Evolutionary conservation across 2,888 invertebrate species (phyloP).

Genomic region (Cybosia mesomella): DNA sequence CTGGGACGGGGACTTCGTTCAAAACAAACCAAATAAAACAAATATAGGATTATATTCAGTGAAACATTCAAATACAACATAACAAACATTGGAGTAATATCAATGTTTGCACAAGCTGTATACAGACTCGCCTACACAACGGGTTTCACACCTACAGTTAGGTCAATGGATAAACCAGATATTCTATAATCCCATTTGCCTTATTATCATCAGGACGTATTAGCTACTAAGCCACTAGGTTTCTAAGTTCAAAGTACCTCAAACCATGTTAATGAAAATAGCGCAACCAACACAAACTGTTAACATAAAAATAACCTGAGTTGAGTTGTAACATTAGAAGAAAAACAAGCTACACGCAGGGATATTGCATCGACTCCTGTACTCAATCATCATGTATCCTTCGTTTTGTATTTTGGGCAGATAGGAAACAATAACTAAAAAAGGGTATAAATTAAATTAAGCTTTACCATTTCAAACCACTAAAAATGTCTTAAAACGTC

Average conservation of each 20-base stretch:
- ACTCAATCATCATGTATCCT: constrained; percentile 32
- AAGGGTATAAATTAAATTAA: constrained; percentile 70
- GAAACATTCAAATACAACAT: constrained; percentile 84
- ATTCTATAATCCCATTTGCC: constrained; percentile 82
- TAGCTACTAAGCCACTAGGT: constrained; percentile 73
- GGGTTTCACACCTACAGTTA: constrained; percentile 57
- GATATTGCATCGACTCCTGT: constrained; percentile 40
- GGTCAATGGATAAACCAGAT: constrained; percentile 63
- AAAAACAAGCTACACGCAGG: constrained; percentile 51
- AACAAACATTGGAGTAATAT: constrained; percentile 71
- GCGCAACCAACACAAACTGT: constrained; percentile 79
- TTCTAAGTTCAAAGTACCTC: constrained; percentile 76
- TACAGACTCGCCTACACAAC: constrained; percentile 62
- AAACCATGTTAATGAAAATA: constrained; percentile 80
- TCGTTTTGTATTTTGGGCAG: constrained; percentile 38
- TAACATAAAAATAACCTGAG: constrained; percentile 62
- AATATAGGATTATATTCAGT: constrained; percentile 87
- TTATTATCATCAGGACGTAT: constrained; percentile 71
- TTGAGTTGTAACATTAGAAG: constrained; percentile 50
- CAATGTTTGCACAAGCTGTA: constrained; percentile 73
- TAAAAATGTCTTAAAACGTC: constrained; percentile 77
- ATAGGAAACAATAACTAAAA: constrained; percentile 46
- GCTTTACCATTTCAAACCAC: constrained; percentile 64
- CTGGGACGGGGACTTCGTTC: constrained; percentile 50
- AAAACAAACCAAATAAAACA: constrained; percentile 85